phyloP scores from a whole-genome alignment of 2,113 vertebrate species.

The Hemibates koningsi region DNA sequence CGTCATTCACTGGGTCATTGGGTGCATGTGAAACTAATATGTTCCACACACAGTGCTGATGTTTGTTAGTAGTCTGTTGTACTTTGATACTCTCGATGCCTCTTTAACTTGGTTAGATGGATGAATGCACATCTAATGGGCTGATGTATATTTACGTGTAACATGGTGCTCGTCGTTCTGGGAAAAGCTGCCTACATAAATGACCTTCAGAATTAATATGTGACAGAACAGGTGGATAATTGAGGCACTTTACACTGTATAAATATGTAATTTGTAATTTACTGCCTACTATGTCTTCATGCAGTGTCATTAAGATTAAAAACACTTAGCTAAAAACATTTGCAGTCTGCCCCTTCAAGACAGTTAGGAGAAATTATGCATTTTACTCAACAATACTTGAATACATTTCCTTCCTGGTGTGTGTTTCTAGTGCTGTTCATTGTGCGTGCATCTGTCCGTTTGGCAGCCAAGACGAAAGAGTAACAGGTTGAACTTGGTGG shows the following conservation, averaged over 20 bases:
- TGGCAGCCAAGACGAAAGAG: background rate
- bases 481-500: background rate
- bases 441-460: background rate
- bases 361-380: background rate
- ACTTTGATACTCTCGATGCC: background rate
- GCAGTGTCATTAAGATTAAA: background rate
- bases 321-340: background rate
- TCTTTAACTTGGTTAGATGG: background rate
- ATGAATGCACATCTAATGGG: background rate
- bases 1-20: constrained; percentile 5
- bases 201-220: background rate
- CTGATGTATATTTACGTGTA: background rate
- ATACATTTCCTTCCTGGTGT: background rate
- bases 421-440: background rate
- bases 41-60: background rate
- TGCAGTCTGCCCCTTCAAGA: background rate
- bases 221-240: background rate
- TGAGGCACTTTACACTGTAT: background rate
- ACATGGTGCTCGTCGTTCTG: background rate
- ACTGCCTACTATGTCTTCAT: background rate
- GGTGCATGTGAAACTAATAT: background rate
- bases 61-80: background rate
- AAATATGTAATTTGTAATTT: background rate
- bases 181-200: background rate
- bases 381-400: background rate